A percentile compares a stretch with the other conserved stretches of the same genome.
Evolutionary conservation across 2,113 vertebrate genomes (phyloP).

Genomic region (Pontoporia blainvillei): DNA sequence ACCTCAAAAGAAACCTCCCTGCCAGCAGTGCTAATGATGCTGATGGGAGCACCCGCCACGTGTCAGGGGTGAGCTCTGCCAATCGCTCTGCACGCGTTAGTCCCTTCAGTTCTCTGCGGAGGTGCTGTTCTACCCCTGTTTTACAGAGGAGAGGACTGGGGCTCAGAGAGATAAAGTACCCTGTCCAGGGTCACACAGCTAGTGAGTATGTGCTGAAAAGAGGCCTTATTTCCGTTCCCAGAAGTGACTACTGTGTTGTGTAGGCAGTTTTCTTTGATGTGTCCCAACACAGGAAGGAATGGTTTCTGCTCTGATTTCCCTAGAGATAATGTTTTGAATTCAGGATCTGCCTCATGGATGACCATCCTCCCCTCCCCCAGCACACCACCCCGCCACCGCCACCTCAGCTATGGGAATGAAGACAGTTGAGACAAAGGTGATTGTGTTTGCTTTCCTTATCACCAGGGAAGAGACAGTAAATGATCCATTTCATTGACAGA

Average conservation of each 20-base stretch:
- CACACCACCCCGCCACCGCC: background rate
- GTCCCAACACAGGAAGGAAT: background rate
- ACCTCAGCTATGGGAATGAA: background rate
- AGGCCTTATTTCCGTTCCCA: background rate
- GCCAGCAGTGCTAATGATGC: background rate
- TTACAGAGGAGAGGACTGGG: background rate
- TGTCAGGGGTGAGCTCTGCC: background rate
- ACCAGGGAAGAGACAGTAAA: background rate
- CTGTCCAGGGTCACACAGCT: background rate
- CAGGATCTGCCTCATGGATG: background rate
- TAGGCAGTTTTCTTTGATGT: background rate
- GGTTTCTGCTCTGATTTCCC: background rate
- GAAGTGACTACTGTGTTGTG: fast-evolving
- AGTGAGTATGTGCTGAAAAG: background rate
- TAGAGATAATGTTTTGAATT: background rate
- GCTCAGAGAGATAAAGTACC: background rate
- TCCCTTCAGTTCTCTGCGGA: background rate
- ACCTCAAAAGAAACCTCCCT: background rate
- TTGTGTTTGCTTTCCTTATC: background rate
- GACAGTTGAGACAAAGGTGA: too few relatives aligned
- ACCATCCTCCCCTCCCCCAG: background rate
- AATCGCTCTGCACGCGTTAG: fast-evolving
- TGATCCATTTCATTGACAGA: background rate
- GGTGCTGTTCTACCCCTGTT: background rate
- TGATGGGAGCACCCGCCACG: too few relatives aligned